Evolutionary conservation across 2,888 invertebrate species (phyloP), one percentile per base, ranked within the genome.

Genomic region (Acleris literana): DNA sequence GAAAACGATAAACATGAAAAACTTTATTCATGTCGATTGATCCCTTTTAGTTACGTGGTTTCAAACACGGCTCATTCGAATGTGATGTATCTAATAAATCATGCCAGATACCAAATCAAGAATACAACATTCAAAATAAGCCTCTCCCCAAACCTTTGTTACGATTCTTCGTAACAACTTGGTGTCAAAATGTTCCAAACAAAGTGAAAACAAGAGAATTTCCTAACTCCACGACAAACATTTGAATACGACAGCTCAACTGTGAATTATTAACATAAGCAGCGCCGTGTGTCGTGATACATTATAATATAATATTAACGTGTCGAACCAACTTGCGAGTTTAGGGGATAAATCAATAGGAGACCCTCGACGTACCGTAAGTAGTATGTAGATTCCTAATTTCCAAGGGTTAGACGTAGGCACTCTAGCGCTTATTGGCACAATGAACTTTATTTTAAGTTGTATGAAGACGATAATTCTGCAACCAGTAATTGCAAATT

Each of bases 131-230:
- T 3, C 39, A 13, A 39, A 39, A 39, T 39, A 39, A 39, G 4
- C 13, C 13, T 13, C 39, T 39, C 11, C 39, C 13, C 22, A 7
- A 13, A 2, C 29, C 46, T 4, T 48, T 33, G 17, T 25, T 49
- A 33, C 33, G 25, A 64, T 53, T 48, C 64, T 53, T 49, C 59
- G 39, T 25, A 60, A 55, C 25, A 48, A 54, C 43, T 44, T 48
- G 22, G 43, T 60, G 53, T 59, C 64, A 55, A 59, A 54, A 39
- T 43, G 39, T 59, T 60, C 43, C 25, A 64, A 55, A 64, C 64
- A 55, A 64, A 64, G 43, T 60, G 54, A 18, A 58, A 64, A 55
- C 64, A 64, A 60, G 64, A 60, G 64, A 64, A 60, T 49, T 64
- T 3, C 25, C n/a, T 51, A 64, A 64, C 54, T 64, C 48, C n/a